Conservation (phyloP, 2,888 invertebrate genomes). For the Alviniconcha strummeri region DNA sequence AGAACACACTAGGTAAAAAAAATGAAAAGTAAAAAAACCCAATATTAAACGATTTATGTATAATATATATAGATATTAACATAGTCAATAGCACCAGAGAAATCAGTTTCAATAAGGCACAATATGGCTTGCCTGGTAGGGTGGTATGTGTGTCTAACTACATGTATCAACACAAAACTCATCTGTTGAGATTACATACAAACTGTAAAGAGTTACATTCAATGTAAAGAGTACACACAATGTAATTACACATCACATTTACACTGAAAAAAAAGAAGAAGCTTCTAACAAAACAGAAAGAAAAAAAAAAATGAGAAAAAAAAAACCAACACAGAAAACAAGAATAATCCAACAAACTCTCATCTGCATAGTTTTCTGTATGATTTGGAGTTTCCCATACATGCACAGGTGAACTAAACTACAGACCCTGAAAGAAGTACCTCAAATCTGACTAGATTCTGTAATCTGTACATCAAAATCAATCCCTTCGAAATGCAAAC, state of each 20-base stretch:
- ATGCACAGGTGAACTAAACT: too few relatives aligned
- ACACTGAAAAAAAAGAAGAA: conserved; percentile 20
- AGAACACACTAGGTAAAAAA: conserved; percentile 26
- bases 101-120: conserved; percentile 36
- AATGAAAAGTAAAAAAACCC: not conserved
- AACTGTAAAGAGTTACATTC: not conserved
- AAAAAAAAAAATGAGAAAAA: not conserved
- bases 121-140: conserved; percentile 26
- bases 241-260: conserved; percentile 28
- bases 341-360: not conserved
- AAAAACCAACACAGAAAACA: not conserved
- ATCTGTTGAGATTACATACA: conserved; percentile 13
- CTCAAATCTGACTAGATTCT: too few relatives aligned
- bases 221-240: not conserved
- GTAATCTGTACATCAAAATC: too few relatives aligned
- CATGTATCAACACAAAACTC: conserved; percentile 10
- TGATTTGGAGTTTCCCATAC: too few relatives aligned
- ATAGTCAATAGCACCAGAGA: conserved; percentile 30
- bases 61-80: not conserved
- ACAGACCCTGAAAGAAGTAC: too few relatives aligned
- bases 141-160: conserved; percentile 1
- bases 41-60: not conserved
- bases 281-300: conserved; percentile 3
- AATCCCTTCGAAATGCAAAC: too few relatives aligned
- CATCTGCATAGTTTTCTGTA: too few relatives aligned